Conservation (phyloP, 2,113 vertebrate species). For the Indri indri region DNA sequence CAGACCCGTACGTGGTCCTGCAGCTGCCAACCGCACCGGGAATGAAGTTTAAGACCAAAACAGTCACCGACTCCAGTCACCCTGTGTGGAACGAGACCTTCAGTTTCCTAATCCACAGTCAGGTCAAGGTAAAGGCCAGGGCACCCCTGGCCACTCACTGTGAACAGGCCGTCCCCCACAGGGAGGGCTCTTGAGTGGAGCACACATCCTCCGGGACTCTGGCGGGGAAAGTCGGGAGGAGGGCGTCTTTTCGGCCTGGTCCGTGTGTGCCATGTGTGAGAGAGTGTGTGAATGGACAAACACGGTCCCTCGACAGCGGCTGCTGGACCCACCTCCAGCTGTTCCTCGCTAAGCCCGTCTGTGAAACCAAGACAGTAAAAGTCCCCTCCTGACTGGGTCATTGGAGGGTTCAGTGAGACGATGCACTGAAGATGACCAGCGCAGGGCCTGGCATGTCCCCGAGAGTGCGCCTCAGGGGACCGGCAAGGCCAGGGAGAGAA, state of each 20-base stretch:
- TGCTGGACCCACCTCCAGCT: fast-evolving
- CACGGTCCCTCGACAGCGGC: neutral
- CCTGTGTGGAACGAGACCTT: constrained; percentile 92
- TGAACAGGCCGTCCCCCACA: neutral
- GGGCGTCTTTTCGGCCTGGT: neutral
- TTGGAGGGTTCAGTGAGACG: neutral
- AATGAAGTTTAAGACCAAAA: constrained; percentile 80
- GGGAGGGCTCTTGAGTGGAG: neutral
- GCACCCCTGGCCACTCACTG: no score
- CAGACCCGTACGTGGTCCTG: constrained; percentile 87
- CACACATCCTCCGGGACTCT: neutral
- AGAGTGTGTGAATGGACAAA: neutral
- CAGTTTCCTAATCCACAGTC: constrained; percentile 84
- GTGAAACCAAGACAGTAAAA: neutral
- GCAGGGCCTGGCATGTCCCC: neutral
- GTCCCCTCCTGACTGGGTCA: neutral
- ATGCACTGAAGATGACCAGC: neutral
- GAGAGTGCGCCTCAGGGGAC: neutral
- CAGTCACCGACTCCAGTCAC: constrained; percentile 79
- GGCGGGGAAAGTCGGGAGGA: neutral
- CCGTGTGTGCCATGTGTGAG: neutral
- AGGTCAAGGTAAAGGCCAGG: constrained; percentile 86
- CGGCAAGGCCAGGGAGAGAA: neutral
- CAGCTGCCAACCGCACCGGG: constrained; percentile 84
- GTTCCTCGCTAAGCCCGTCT: neutral